These are phyloP conservation scores for Alitta virens DNA, from an alignment of 2,888 invertebrate species.

Conservation along the genomic window DNA sequence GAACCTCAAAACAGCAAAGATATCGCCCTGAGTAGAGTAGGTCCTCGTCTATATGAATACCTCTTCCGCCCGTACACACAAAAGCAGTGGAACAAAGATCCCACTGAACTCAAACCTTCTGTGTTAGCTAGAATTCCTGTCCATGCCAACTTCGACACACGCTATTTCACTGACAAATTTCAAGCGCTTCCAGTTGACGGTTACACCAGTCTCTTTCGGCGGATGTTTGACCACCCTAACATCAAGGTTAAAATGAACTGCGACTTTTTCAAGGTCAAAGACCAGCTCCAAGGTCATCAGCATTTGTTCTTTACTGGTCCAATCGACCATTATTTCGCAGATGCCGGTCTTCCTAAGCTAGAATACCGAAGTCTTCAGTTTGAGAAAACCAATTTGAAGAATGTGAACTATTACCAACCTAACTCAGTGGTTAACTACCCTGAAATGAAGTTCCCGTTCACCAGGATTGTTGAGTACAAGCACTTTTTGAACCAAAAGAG, in stretches of 20 bases:
- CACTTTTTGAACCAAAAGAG: constrained; percentile 7
- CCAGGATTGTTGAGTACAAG: constrained; percentile 11
- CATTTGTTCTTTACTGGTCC: constrained; percentile 12
- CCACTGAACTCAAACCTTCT: constrained; percentile 3
- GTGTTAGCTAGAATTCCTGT: constrained; percentile 3
- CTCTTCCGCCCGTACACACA: constrained; percentile 7
- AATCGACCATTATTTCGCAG: constrained; percentile 7
- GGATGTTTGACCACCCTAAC: background rate
- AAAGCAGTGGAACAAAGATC: constrained; percentile 9
- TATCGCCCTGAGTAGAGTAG: constrained; percentile 7
- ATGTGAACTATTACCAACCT: constrained; percentile 4
- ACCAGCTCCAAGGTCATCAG: background rate
- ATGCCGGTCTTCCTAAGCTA: constrained; percentile 1
- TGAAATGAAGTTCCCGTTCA: background rate
- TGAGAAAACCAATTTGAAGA: background rate
- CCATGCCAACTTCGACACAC: constrained; percentile 5
- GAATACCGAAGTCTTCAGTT: constrained; percentile 1
- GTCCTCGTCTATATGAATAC: constrained; percentile 4
- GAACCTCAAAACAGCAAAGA: constrained; percentile 3
- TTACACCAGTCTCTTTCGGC: constrained; percentile 5
- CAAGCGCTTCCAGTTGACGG: constrained; percentile 8
- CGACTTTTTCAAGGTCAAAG: constrained; percentile 6
- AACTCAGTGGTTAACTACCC: constrained; percentile 13
- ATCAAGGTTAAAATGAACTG: constrained; percentile 4
- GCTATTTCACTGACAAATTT: constrained; percentile 11